These are phyloP conservation scores for Parnassius apollo DNA, from an alignment of 2,888 invertebrate species.

Conservation along the genomic window DNA sequence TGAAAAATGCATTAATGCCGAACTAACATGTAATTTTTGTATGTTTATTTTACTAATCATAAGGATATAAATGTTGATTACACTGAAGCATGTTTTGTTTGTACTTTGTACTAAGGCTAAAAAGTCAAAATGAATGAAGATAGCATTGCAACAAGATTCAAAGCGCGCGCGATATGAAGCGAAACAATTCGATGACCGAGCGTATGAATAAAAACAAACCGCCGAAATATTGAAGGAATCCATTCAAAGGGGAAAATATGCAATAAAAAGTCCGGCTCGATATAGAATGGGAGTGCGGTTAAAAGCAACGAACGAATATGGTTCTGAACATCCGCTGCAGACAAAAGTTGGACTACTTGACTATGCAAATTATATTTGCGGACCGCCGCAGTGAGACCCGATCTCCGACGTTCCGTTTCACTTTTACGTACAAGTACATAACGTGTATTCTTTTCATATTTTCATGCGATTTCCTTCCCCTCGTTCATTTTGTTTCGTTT, in stretches of 20 bases:
- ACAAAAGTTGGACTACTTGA: conserved; percentile 80
- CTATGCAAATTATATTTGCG: conserved; percentile 83
- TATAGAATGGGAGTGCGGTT: conserved; percentile 76
- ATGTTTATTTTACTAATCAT: too few relatives aligned
- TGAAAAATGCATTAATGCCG: too few relatives aligned
- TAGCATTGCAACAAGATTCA: conserved; percentile 29
- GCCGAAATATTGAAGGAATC: conserved; percentile 80
- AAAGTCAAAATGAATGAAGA: neutral
- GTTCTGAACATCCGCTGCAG: conserved; percentile 77
- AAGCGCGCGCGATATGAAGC: conserved; percentile 62
- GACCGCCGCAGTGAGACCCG: conserved; percentile 75
- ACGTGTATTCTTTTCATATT: conserved; percentile 81
- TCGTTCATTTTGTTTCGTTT: conserved; percentile 77
- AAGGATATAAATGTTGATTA: too few relatives aligned
- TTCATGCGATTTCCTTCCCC: conserved; percentile 81
- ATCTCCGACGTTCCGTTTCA: conserved; percentile 79
- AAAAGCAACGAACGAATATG: conserved; percentile 79
- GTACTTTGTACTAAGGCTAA: neutral
- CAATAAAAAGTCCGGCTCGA: conserved; percentile 74
- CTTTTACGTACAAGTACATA: conserved; percentile 63
- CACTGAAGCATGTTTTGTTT: too few relatives aligned
- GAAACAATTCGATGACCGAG: conserved; percentile 77
- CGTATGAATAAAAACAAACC: conserved; percentile 78
- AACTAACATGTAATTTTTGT: too few relatives aligned
- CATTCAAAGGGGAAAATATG: conserved; percentile 79